Evolutionary conservation across 2,113 vertebrate genomes (phyloP).

Genomic region (Thryonomys swinderianus): DNA sequence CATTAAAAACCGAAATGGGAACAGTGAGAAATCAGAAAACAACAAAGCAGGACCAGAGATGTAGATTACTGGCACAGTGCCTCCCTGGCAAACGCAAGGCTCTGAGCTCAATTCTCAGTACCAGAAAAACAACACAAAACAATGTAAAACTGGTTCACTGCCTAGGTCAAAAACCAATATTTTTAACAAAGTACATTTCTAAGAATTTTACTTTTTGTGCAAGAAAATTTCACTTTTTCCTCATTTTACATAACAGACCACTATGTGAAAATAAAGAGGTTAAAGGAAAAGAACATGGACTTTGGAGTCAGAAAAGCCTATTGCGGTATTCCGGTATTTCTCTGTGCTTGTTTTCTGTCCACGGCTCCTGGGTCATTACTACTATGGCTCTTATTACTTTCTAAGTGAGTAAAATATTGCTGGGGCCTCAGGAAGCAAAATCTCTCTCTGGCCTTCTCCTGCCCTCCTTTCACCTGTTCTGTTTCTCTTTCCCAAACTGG

Average conservation of each 20-base stretch:
- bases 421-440: background rate
- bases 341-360: background rate
- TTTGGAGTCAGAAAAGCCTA: background rate
- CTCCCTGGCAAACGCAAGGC: background rate
- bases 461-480: background rate
- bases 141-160: background rate
- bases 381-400: background rate
- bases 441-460: background rate
- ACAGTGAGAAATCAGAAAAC: too few species aligned
- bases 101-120: background rate
- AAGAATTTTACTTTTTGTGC: background rate
- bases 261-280: background rate
- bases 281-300: slow-evolving; percentile 2
- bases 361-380: background rate
- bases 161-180: background rate
- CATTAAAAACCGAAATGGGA: background rate
- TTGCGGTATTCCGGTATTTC: background rate
- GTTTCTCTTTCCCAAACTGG: background rate
- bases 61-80: background rate
- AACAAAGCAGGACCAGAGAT: background rate
- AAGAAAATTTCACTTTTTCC: background rate
- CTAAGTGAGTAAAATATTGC: background rate
- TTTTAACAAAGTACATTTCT: slow-evolving; percentile 25
- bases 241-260: background rate
- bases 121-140: too few species aligned